Percentiles rank a stretch among this genome's conserved stretches.
Evolutionary conservation across 2,888 invertebrate species (phyloP).

Genomic region (Allygus modestus): DNA sequence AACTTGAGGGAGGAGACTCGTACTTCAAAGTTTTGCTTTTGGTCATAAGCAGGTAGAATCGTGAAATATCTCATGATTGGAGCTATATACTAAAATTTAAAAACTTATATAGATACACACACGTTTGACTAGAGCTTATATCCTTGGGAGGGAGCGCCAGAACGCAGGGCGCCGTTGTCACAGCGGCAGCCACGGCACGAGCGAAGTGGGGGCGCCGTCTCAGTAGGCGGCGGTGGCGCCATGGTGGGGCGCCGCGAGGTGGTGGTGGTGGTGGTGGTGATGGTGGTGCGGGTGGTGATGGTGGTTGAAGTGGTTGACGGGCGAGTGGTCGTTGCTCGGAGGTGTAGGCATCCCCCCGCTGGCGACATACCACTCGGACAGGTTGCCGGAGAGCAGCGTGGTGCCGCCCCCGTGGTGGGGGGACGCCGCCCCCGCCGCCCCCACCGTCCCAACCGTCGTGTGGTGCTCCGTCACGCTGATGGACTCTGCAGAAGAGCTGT

Average conservation of each 20-base stretch:
- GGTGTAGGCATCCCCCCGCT: conserved; percentile 74
- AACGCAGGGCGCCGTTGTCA: background rate
- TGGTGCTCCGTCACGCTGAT: conserved; percentile 80
- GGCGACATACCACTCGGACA: conserved; percentile 74
- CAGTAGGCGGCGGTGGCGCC: conserved; percentile 88
- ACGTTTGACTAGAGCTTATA: background rate
- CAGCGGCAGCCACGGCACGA: conserved; percentile 56
- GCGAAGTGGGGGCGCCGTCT: conserved; percentile 73
- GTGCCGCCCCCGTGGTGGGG: conserved; percentile 61
- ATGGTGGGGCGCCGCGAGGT: conserved; percentile 78
- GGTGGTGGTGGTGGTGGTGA: conserved; percentile 74
- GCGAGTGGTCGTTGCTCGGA: conserved; percentile 79
- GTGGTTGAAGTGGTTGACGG: conserved; percentile 77
- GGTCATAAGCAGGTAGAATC: too few relatives aligned
- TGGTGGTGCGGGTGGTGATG: conserved; percentile 79
- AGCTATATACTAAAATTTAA: too few relatives aligned
- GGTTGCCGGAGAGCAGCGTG: conserved; percentile 38
- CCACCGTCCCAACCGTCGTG: conserved; percentile 74
- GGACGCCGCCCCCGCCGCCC: conserved; percentile 65
- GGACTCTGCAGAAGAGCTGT: conserved; percentile 85
- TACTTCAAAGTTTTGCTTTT: too few relatives aligned
- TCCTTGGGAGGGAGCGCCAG: conserved; percentile 10
- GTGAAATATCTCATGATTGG: too few relatives aligned
- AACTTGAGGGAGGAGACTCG: too few relatives aligned
- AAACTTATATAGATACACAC: too few relatives aligned